A percentile compares a stretch with the other conserved stretches of the same genome.
Evolutionary conservation across 2,888 invertebrate species (phyloP).

Genomic region (Tipula helvola): DNA sequence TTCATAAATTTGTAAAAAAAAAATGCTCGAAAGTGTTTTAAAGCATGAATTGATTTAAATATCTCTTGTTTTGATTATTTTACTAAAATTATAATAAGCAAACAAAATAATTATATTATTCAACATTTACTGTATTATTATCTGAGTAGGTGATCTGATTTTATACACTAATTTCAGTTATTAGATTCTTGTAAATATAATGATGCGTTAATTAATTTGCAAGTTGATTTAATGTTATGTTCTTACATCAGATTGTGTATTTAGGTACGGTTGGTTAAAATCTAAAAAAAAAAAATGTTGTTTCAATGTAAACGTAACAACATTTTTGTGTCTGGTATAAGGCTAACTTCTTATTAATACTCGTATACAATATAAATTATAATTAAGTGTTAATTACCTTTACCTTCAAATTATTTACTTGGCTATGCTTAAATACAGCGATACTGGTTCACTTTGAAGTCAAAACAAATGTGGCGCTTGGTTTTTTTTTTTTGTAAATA

Average conservation of each 20-base stretch:
- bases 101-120: background rate
- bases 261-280: background rate
- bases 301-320: background rate
- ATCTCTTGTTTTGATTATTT: background rate
- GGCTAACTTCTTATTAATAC: background rate
- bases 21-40: background rate
- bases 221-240: background rate
- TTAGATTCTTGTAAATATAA: background rate
- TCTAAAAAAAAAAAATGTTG: background rate
- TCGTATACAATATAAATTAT: background rate
- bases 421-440: background rate
- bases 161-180: background rate
- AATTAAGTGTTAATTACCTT: background rate
- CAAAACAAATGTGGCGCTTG: background rate
- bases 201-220: background rate
- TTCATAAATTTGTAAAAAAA: background rate
- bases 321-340: background rate
- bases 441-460: too few relatives aligned
- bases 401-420: background rate
- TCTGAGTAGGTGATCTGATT: background rate
- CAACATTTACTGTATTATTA: background rate
- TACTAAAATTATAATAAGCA: background rate
- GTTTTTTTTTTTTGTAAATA: background rate
- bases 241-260: background rate
- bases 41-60: background rate